Evolutionary conservation across 1,140 invertebrate species (phyloP), one percentile per base, ranked within the genome.

Genomic region (Heliconius nattereri): DNA sequence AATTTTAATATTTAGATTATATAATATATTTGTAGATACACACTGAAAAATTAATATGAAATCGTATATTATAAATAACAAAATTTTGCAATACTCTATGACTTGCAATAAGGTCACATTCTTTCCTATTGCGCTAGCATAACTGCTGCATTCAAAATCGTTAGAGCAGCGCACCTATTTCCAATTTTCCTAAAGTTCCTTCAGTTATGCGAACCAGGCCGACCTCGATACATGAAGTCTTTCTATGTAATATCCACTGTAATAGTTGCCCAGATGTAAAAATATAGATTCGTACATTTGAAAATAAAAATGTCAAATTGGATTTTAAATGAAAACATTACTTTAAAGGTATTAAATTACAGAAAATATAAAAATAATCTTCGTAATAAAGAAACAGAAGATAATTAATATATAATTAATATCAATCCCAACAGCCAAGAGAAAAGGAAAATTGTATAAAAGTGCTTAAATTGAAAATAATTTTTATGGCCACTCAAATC

Each of bases 401-500:
- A 66, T 29, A 29, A 29, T 29, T 66, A 66, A 66, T 66, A 66
- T 26, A 26, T 66, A 66, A 29, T 29, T 29, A 23, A 66, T 66
- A 66, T 66, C 26, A 66, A 19, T 66, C 11, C 26, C 60, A 75
- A 35, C 70, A n/a, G 45, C 35, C 23, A 74, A 75, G 66, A 79
- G 57, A 45, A 78, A 78, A 83, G 78, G n/a, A 78, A 23, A 80
- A 80, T 73, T 74, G 77, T 72, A 79, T 73, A 70, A 60, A 72
- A 71, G 77, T 73, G 82, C 54, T 80, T 60, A 71, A 80, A 80
- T 78, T 81, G 73, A 73, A 74, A 77, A 78, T 80, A 79, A 83
- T 76, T 85, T 85, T 83, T 83, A 85, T 82, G 82, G 79, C 80
- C 82, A 85, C 78, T 83, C 73, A 78, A 82, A 85, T 74, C 82